A percentile compares a stretch with the other conserved stretches of the same genome.
Evolutionary conservation across 2,797 vertebrate species (phyloP).

Genomic region (Sebastes melanostomus): DNA sequence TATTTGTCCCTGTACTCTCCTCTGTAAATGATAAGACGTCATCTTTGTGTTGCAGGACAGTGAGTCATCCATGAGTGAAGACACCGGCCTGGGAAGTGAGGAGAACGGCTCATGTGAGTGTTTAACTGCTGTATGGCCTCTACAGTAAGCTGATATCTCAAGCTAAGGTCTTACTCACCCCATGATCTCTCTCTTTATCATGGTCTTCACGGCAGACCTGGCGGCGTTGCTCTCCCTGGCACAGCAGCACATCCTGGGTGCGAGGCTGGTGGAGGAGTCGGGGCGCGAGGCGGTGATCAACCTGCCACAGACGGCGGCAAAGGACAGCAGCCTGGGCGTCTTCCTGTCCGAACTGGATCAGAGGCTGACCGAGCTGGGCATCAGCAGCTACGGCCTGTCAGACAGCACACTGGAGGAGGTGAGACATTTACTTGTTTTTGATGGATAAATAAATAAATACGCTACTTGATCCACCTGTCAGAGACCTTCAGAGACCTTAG

Average conservation of each 20-base stretch:
- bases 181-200: neutral
- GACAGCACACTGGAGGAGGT: constrained; percentile 94
- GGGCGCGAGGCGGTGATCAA: constrained; percentile 84
- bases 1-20: neutral
- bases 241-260: constrained; percentile 78
- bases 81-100: constrained; percentile 86
- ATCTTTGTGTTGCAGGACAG: constrained; percentile 74
- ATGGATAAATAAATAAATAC: neutral
- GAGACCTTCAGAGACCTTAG: neutral
- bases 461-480: neutral
- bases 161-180: neutral
- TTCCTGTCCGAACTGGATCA: constrained; percentile 86
- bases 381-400: constrained; percentile 89
- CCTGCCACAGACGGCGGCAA: constrained; percentile 84
- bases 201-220: constrained; percentile 67
- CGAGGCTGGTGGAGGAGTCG: constrained; percentile 84
- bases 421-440: neutral
- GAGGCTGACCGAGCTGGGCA: constrained; percentile 80
- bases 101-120: constrained; percentile 74
- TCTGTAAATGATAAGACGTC: neutral
- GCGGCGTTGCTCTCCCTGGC: constrained; percentile 79
- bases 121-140: neutral
- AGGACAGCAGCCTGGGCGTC: constrained; percentile 81
- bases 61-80: constrained; percentile 82
- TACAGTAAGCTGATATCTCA: neutral